Evolutionary conservation across 2,797 vertebrate genomes (phyloP), one percentile per base, ranked within the genome.

Genomic region (Anabas testudineus): DNA sequence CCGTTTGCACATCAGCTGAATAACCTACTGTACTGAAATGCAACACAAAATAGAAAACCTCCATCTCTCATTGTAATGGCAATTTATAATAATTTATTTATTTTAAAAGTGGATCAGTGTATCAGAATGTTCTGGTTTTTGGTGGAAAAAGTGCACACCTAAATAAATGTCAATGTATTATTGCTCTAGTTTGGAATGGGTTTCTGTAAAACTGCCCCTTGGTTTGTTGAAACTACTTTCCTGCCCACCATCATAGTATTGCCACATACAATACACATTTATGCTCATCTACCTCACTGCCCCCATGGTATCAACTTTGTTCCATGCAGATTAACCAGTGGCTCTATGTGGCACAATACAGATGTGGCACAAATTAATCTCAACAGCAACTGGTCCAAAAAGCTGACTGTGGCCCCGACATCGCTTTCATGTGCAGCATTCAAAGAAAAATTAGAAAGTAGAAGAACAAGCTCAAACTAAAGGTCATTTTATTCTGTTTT

Each of bases 361-460:
- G 42, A 62, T 71, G 32, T 61, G 57, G 37, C 62, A 45, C 52
- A 46, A 71, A 75, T n/a, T 67, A 65, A 81, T 76, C 67, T 80
- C 54, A 64, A 62, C 37, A 55, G 70, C 55, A 72, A 63, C 36
- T 63, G 56, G 22, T 49, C 67, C 51, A 47, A 52, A 80, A 71
- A 55, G 43, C 62, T 67, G 15, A 24, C 7, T 32, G 52, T 43
- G 28, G 47, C 56, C 76, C 24, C 37, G 21, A 74, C 34, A 74
- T 24, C 48, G 48, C 58, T 64, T 64, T 56, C 7, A 37, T 58
- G 18, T 39, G 14, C 15, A 48, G 34, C 18, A 28, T 24, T 56
- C 51, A 43, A 41, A 68, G 36, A 54, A 72, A 61, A 74, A 49
- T 3, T 5, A 70, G 10, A 12, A 58, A 22, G 16, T 0, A 46